A percentile compares a stretch with the other conserved stretches of the same genome.
Evolutionary conservation across 1,140 invertebrate species (phyloP).

Genomic region (Zaprionus ornatus): DNA sequence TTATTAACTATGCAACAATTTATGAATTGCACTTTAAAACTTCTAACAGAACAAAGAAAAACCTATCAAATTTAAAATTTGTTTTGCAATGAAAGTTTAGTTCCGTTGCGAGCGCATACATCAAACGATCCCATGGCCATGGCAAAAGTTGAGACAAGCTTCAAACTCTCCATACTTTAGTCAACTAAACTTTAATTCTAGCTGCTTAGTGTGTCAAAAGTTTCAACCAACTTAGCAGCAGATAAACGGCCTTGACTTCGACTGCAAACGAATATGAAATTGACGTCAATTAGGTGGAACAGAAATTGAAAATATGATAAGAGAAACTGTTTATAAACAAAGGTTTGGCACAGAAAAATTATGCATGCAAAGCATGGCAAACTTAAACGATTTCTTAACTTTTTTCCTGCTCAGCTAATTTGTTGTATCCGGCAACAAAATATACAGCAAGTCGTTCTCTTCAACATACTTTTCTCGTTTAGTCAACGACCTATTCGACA

Average conservation of each 20-base stretch:
- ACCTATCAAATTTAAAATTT: neutral
- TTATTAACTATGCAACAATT: neutral
- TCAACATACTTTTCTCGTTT: slow-evolving; percentile 18
- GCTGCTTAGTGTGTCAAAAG: neutral
- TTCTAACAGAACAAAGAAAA: neutral
- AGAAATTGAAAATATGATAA: neutral
- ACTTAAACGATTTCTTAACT: neutral
- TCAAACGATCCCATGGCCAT: neutral
- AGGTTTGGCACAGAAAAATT: neutral
- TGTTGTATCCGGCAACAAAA: neutral
- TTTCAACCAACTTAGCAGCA: neutral
- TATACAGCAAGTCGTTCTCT: neutral
- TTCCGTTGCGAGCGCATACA: neutral
- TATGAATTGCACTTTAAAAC: neutral
- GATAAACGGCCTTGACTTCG: slow-evolving; percentile 1
- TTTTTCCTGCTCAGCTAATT: neutral
- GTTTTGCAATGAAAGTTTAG: neutral
- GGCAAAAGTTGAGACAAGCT: neutral
- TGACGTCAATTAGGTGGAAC: neutral
- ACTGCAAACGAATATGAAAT: neutral
- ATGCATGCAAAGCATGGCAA: neutral
- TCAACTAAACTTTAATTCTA: neutral
- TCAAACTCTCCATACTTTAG: neutral
- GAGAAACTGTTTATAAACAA: neutral
- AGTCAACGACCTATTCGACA: slow-evolving; percentile 21